Percentiles rank a stretch among this genome's conserved stretches.
Evolutionary conservation across 2,797 vertebrate genomes (phyloP).

Genomic region (Micropoecilia bifurca): DNA sequence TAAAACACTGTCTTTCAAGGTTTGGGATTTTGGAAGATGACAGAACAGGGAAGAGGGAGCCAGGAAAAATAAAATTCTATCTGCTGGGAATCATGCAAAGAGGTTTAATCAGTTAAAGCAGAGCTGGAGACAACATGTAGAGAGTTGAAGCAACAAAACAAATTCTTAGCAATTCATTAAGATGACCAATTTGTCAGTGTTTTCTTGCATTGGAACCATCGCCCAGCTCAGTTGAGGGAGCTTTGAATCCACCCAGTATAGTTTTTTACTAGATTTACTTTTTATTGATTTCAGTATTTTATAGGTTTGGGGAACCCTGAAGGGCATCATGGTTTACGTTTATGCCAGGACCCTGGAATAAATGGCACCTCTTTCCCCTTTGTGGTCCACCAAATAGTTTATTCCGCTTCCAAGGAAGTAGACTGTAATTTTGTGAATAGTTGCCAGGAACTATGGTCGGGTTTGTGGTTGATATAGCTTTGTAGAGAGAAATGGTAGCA

Average conservation of each 20-base stretch:
- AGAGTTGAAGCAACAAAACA: conserved; percentile 42
- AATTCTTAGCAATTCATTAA: conserved; percentile 38
- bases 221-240: conserved; percentile 29
- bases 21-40: conserved; percentile 24
- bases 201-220: conserved; percentile 20
- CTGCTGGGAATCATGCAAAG: conserved; percentile 57
- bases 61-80: conserved; percentile 65
- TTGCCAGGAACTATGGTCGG: conserved; percentile 74
- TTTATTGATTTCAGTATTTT: conserved; percentile 55
- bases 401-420: conserved; percentile 77
- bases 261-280: conserved; percentile 47
- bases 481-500: conserved; percentile 70
- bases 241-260: conserved; percentile 22
- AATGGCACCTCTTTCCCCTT: conserved; percentile 63
- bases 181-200: conserved; percentile 51
- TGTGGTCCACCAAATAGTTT: conserved; percentile 72
- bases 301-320: conserved; percentile 63
- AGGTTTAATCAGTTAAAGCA: conserved; percentile 28
- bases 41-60: conserved; percentile 28
- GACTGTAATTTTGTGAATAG: conserved; percentile 76
- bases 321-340: conserved; percentile 57
- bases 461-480: conserved; percentile 73
- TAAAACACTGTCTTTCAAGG: conserved; percentile 19
- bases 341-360: conserved; percentile 59
- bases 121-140: conserved; percentile 26